Conservation (phyloP, 2,113 vertebrate genomes). For the Boleophthalmus pectinirostris region DNA sequence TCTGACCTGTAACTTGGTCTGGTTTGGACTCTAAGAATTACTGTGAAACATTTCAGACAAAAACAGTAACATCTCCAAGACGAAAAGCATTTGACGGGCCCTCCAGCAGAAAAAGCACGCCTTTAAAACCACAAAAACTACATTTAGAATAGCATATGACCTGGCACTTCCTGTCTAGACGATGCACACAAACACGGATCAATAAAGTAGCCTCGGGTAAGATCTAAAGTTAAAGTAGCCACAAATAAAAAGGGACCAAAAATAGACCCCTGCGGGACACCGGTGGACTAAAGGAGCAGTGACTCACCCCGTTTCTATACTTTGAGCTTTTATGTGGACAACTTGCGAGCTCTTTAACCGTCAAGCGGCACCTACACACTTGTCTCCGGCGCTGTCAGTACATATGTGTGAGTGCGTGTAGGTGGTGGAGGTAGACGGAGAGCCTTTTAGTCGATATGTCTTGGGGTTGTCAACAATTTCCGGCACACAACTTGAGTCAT, state of each 20-base stretch:
- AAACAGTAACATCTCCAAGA: too few species aligned
- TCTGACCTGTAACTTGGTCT: too few species aligned
- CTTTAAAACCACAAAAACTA: not conserved
- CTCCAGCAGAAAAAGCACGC: too few species aligned
- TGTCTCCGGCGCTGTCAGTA: not conserved
- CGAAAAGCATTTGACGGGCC: too few species aligned
- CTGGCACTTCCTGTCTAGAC: not conserved
- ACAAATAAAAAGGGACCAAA: not conserved
- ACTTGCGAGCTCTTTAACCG: constrained; percentile 13
- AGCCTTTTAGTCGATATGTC: constrained; percentile 14
- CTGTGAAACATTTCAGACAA: too few species aligned
- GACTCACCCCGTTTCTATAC: constrained; percentile 37
- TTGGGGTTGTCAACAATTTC: constrained; percentile 24
- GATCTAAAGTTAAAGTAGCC: not conserved
- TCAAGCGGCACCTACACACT: not conserved
- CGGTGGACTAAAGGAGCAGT: not conserved
- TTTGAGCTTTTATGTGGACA: constrained; percentile 11
- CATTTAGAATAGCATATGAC: not conserved
- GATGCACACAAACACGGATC: not conserved
- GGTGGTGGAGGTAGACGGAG: constrained; percentile 16
- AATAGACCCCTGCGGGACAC: constrained; percentile 3
- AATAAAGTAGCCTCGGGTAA: not conserved
- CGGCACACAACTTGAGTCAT: constrained; percentile 30
- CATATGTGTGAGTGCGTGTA: not conserved
- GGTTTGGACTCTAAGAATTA: too few species aligned